Evolutionary conservation across 2,888 invertebrate species (phyloP).

Genomic region (Onchidella celtica): DNA sequence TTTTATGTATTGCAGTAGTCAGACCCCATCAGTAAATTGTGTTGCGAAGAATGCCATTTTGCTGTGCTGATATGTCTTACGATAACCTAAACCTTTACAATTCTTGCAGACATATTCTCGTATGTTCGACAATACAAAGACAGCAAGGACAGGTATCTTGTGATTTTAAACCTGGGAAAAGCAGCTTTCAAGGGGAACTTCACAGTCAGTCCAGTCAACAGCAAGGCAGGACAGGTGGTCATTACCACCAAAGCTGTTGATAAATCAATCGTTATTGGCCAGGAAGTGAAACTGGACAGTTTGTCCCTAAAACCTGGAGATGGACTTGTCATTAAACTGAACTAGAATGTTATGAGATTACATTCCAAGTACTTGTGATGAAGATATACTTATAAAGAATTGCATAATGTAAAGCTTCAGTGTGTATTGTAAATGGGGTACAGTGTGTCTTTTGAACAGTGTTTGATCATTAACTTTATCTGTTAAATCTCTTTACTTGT

Average conservation of each 20-base stretch:
- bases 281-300: neutral
- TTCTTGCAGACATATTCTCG: neutral
- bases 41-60: too few relatives aligned
- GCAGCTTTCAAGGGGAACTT: constrained; percentile 24
- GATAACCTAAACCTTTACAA: too few relatives aligned
- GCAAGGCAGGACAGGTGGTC: constrained; percentile 31
- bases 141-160: constrained; percentile 26
- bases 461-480: neutral
- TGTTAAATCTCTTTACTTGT: neutral
- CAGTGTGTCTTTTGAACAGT: neutral
- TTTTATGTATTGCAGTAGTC: too few relatives aligned
- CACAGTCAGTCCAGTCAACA: constrained; percentile 14
- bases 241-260: constrained; percentile 23
- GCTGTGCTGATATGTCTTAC: too few relatives aligned
- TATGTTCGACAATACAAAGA: neutral
- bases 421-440: neutral
- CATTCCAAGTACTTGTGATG: too few relatives aligned
- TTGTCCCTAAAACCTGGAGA: neutral
- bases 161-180: constrained; percentile 38
- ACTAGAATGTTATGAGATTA: too few relatives aligned
- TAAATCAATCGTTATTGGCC: neutral
- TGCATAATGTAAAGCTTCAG: neutral
- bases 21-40: too few relatives aligned
- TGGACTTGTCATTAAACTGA: constrained; percentile 1
- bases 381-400: too few relatives aligned